These are phyloP conservation scores for Cantharis nigra DNA, from an alignment of 2,888 invertebrate genomes.

Conservation along the genomic window DNA sequence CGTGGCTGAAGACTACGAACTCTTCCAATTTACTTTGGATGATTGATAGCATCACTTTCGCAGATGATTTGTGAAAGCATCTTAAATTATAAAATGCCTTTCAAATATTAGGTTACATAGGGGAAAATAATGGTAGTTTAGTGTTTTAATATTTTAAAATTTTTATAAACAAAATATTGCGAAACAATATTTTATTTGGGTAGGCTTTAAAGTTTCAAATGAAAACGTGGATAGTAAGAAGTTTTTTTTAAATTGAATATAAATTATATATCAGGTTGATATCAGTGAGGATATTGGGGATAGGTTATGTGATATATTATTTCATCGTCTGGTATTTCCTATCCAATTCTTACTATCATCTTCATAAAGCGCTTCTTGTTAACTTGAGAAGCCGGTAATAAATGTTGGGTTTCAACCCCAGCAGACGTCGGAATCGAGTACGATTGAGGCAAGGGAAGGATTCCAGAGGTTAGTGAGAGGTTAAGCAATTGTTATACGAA, in stretches of 20 bases:
- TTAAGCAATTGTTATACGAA: neutral
- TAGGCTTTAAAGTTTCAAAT: neutral
- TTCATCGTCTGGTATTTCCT: neutral
- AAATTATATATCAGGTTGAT: neutral
- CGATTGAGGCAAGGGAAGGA: neutral
- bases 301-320: neutral
- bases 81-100: conserved; percentile 14
- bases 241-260: neutral
- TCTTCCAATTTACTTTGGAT: conserved; percentile 16
- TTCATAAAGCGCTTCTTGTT: neutral
- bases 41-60: conserved; percentile 22
- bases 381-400: neutral
- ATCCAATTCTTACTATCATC: neutral
- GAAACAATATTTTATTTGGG: neutral
- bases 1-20: neutral
- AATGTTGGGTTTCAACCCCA: neutral
- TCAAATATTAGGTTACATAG: conserved; percentile 18
- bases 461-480: neutral
- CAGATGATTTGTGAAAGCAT: conserved; percentile 16
- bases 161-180: neutral
- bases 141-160: neutral
- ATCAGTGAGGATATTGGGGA: neutral
- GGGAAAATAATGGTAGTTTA: conserved; percentile 7
- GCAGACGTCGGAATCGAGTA: neutral
- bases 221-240: too few species aligned